Evolutionary conservation across 2,797 vertebrate species (phyloP).

Genomic region (Cichlasoma orientale): DNA sequence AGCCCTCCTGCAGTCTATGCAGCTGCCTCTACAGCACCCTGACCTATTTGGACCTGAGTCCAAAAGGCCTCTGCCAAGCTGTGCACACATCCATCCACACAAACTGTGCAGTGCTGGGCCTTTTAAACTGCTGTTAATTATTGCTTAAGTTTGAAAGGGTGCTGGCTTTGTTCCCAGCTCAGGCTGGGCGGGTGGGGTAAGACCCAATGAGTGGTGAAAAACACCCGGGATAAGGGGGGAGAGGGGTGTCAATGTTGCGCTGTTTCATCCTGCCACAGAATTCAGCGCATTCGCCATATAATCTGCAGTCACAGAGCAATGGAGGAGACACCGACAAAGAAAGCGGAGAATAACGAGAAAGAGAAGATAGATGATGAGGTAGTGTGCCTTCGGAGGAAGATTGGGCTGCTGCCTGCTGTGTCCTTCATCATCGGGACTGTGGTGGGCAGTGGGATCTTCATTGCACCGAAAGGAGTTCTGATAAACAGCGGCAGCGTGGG

Average conservation of each 20-base stretch:
- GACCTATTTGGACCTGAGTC: background rate
- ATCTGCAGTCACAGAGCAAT: conserved; percentile 13
- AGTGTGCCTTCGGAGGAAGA: conserved; percentile 82
- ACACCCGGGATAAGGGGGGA: conserved; percentile 3
- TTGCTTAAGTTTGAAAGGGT: conserved; percentile 51
- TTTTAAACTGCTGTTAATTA: conserved; percentile 57
- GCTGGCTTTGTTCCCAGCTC: conserved; percentile 69
- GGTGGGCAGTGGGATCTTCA: conserved; percentile 91
- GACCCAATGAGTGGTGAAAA: conserved; percentile 53
- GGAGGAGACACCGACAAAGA: conserved; percentile 25
- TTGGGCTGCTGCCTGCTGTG: conserved; percentile 82
- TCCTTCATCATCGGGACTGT: conserved; percentile 86
- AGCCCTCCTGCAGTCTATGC: conserved; percentile 36
- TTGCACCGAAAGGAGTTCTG: conserved; percentile 89
- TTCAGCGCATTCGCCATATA: background rate
- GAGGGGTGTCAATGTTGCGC: background rate
- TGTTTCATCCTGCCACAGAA: background rate
- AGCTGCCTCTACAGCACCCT: conserved; percentile 61
- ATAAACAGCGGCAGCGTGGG: conserved; percentile 87
- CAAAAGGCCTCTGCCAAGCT: conserved; percentile 43
- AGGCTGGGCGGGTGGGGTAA: conserved; percentile 22
- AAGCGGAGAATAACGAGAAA: conserved; percentile 3
- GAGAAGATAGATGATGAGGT: conserved; percentile 45
- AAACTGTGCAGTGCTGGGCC: background rate
- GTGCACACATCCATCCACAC: conserved; percentile 12